These are phyloP conservation scores for Petroica traversi DNA, from an alignment of 2,113 vertebrate genomes.

Conservation along the genomic window DNA sequence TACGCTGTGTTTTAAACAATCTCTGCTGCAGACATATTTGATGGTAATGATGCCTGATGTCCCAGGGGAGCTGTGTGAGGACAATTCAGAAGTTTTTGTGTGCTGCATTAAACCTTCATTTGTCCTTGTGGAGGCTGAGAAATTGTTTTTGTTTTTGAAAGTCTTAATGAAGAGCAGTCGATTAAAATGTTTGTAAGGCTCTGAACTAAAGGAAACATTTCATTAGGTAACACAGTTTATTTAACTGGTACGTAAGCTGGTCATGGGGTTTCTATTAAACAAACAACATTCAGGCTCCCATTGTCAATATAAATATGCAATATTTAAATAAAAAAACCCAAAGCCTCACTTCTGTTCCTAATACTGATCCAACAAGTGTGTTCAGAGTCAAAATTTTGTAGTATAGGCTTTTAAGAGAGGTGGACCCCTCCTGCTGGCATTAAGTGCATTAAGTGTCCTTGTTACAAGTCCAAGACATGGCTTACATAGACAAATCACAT, in stretches of 20 bases:
- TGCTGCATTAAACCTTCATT: neutral
- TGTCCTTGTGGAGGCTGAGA: neutral
- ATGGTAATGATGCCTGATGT: neutral
- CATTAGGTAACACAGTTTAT: conserved; percentile 23
- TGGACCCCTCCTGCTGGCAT: neutral
- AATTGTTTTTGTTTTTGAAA: neutral
- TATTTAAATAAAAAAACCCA: neutral
- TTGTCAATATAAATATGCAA: conserved; percentile 24
- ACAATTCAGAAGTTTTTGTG: neutral
- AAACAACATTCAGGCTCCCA: neutral
- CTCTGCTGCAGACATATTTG: neutral
- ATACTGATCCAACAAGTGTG: neutral
- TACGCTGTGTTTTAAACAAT: neutral
- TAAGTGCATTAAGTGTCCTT: neutral
- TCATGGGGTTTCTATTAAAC: neutral
- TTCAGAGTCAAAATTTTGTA: neutral
- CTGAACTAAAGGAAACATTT: conserved; percentile 35
- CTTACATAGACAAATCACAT: neutral
- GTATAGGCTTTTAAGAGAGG: neutral
- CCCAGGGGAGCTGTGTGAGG: neutral
- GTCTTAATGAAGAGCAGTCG: neutral
- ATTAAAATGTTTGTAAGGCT: conserved; percentile 11
- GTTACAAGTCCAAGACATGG: neutral
- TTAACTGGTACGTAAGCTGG: neutral
- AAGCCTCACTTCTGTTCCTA: neutral